These are phyloP conservation scores for Drosophila malerkotliana DNA, from an alignment of 1,140 invertebrate species.

Conservation along the genomic window DNA sequence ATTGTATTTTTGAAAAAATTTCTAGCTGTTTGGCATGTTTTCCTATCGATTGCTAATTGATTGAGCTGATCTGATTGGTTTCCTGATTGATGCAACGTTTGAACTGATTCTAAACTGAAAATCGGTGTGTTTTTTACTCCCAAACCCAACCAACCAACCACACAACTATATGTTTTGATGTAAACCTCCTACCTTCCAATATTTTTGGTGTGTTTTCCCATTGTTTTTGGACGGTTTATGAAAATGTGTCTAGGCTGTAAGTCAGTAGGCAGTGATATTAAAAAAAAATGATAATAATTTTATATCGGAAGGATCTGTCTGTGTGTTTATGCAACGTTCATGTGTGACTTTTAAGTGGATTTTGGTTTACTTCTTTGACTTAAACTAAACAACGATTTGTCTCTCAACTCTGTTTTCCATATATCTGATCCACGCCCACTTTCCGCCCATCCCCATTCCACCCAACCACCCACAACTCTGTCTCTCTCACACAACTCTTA, in stretches of 20 bases:
- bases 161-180: constrained; percentile 58
- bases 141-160: constrained; percentile 2
- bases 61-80: constrained; percentile 58
- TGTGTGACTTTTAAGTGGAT: constrained; percentile 72
- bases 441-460: constrained; percentile 30
- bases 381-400: constrained; percentile 45
- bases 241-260: constrained; percentile 50
- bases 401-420: constrained; percentile 38
- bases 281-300: constrained; percentile 6
- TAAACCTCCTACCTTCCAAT: constrained; percentile 33
- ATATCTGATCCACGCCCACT: constrained; percentile 41
- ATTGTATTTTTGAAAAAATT: constrained; percentile 14
- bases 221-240: constrained; percentile 31
- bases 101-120: constrained; percentile 68
- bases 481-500: constrained; percentile 4
- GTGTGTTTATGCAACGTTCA: constrained; percentile 81
- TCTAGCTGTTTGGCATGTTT: constrained; percentile 69
- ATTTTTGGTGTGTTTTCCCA: constrained; percentile 41
- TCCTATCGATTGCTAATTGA: constrained; percentile 44
- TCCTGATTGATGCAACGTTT: constrained; percentile 65
- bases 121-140: constrained; percentile 34
- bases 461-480: constrained; percentile 23
- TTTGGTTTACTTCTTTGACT: constrained; percentile 34
- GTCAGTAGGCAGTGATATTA: constrained; percentile 2
- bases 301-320: constrained; percentile 39